These are phyloP conservation scores for Ectemnius continuus DNA, from an alignment of 2,888 invertebrate species.

Conservation along the genomic window DNA sequence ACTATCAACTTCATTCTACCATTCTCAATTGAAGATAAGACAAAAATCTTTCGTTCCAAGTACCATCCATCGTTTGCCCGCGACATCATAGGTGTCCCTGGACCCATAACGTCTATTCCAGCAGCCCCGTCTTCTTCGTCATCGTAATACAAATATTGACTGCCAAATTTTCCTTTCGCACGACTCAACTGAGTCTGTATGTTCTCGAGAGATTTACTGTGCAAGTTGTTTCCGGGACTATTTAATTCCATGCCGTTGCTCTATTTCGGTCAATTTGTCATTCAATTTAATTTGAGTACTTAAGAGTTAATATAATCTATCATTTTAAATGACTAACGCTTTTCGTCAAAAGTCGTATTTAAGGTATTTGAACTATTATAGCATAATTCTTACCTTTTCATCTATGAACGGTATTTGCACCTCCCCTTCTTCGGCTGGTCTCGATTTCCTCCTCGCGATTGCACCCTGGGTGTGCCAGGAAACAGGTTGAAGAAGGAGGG, in stretches of 20 bases:
- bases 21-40: no score
- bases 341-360: no score
- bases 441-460: conserved; percentile 46
- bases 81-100: conserved; percentile 84
- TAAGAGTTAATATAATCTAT: no score
- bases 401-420: neutral
- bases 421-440: neutral
- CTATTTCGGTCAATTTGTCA: neutral
- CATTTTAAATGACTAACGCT: no score
- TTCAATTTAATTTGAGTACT: no score
- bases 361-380: no score
- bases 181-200: conserved; percentile 48
- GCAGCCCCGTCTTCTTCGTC: conserved; percentile 81
- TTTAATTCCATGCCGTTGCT: neutral
- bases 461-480: conserved; percentile 84
- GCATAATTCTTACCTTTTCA: conserved; percentile 6
- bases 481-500: conserved; percentile 86
- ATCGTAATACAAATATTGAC: conserved; percentile 83
- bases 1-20: no score
- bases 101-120: conserved; percentile 84
- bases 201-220: conserved; percentile 56
- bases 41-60: no score
- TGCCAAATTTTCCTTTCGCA: conserved; percentile 71
- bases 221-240: neutral
- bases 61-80: conserved; percentile 83